These are phyloP conservation scores for Porites lutea DNA, from an alignment of 64 coral and sea anemone species.

Conservation along the genomic window DNA sequence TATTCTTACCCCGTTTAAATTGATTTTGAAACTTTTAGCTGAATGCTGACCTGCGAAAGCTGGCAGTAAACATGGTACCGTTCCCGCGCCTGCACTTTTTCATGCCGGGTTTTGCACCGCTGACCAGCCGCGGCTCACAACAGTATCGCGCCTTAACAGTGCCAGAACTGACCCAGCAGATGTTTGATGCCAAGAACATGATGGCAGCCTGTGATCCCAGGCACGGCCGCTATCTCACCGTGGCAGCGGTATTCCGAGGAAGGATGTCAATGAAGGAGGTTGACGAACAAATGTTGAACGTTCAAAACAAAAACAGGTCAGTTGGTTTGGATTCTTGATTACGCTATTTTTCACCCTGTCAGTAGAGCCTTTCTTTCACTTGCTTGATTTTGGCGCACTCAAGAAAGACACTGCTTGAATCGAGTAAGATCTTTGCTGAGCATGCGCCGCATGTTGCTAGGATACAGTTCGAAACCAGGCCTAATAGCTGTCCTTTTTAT, in stretches of 20 bases:
- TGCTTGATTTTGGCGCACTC: too few species aligned
- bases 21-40: conserved; percentile 14
- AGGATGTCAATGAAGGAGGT: conserved; percentile 80
- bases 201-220: conserved; percentile 75
- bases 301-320: conserved; percentile 71
- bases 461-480: too few species aligned
- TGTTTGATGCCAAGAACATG: conserved; percentile 79
- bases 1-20: not conserved
- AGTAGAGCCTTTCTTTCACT: too few species aligned
- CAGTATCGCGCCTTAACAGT: conserved; percentile 70
- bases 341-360: too few species aligned
- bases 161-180: conserved; percentile 74
- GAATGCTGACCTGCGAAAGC: conserved; percentile 63
- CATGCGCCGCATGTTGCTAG: too few species aligned
- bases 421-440: too few species aligned
- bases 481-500: not conserved
- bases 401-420: too few species aligned
- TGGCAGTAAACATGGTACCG: conserved; percentile 75
- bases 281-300: conserved; percentile 74
- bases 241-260: conserved; percentile 71
- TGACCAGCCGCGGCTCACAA: conserved; percentile 75
- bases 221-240: conserved; percentile 68
- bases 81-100: conserved; percentile 77
- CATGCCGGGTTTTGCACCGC: conserved; percentile 71
- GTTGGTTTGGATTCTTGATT: not conserved